A percentile compares a stretch with the other conserved stretches of the same genome.
These are phyloP conservation scores for Neuroterus valhalla DNA, from an alignment of 1,140 invertebrate species.

Conservation along the genomic window DNA sequence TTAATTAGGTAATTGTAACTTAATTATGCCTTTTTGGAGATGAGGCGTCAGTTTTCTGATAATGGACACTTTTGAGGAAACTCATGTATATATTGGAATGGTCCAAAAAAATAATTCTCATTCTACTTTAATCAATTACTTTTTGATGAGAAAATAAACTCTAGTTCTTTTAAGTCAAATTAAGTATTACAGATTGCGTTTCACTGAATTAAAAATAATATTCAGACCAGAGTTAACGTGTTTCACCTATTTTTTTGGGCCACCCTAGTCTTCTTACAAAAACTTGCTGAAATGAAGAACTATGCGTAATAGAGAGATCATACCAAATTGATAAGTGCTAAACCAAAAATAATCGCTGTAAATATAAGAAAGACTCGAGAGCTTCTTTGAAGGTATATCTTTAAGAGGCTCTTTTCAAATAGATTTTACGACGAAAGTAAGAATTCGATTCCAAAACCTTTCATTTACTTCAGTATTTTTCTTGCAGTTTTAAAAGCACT, in stretches of 20 bases:
- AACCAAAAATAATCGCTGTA: conserved; percentile 52
- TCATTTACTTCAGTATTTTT: neutral
- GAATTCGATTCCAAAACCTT: neutral
- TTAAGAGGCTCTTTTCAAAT: conserved; percentile 12
- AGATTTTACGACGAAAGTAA: conserved; percentile 4
- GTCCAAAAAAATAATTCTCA: conserved; percentile 4
- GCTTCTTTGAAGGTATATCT: conserved; percentile 9
- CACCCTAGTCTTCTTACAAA: neutral
- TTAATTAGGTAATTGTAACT: conserved; percentile 13
- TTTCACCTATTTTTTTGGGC: conserved; percentile 2
- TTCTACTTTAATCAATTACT: no score
- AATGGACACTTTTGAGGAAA: neutral
- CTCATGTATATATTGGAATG: neutral
- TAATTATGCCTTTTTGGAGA: conserved; percentile 10
- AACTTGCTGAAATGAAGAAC: neutral
- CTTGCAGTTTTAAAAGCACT: neutral
- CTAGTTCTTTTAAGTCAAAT: no score
- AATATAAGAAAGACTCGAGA: conserved; percentile 39
- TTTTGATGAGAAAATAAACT: no score
- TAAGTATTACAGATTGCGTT: no score
- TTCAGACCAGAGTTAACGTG: no score
- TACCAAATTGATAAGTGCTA: conserved; percentile 32
- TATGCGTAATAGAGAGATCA: conserved; percentile 23
- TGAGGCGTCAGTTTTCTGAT: conserved; percentile 21
- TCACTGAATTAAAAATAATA: no score